Conservation (phyloP, 1,140 invertebrate species). For the Phymorhynchus buccinoides region DNA sequence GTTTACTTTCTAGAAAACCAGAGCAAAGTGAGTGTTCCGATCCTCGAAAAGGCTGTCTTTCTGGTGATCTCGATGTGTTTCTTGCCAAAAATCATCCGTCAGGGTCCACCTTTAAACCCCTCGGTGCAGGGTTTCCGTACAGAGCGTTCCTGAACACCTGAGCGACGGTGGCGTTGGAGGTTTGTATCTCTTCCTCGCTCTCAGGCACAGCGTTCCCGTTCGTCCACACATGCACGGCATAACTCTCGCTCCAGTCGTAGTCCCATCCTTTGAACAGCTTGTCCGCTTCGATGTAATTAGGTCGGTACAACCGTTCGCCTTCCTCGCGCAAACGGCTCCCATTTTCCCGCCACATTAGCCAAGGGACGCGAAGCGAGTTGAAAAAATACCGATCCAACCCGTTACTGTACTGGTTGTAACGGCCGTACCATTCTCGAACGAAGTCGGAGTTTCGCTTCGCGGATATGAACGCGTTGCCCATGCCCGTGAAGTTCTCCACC, state of each 20-base stretch:
- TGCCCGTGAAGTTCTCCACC: constrained; percentile 47
- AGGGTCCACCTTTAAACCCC: no score
- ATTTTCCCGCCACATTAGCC: constrained; percentile 45
- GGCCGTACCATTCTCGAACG: constrained; percentile 46
- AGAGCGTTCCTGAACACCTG: constrained; percentile 48
- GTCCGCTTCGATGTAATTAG: constrained; percentile 49
- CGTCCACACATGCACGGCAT: constrained; percentile 48
- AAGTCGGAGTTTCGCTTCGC: constrained; percentile 39
- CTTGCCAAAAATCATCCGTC: no score
- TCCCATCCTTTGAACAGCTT: constrained; percentile 43
- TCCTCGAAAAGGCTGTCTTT: no score
- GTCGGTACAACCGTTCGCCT: constrained; percentile 41
- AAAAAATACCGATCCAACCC: constrained; percentile 31
- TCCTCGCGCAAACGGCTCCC: constrained; percentile 41
- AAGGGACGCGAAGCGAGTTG: constrained; percentile 47
- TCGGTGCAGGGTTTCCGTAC: constrained; percentile 40
- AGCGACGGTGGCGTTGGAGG: constrained; percentile 44
- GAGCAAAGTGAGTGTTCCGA: no score
- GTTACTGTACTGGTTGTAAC: constrained; percentile 41
- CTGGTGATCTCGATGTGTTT: no score
- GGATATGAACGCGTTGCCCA: constrained; percentile 50
- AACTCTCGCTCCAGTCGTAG: constrained; percentile 46
- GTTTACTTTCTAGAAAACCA: no score
- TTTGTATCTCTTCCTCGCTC: constrained; percentile 33
- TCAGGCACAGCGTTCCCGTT: constrained; percentile 43